Conservation (phyloP, 2,888 invertebrate species). For the Julus scandinavius region DNA sequence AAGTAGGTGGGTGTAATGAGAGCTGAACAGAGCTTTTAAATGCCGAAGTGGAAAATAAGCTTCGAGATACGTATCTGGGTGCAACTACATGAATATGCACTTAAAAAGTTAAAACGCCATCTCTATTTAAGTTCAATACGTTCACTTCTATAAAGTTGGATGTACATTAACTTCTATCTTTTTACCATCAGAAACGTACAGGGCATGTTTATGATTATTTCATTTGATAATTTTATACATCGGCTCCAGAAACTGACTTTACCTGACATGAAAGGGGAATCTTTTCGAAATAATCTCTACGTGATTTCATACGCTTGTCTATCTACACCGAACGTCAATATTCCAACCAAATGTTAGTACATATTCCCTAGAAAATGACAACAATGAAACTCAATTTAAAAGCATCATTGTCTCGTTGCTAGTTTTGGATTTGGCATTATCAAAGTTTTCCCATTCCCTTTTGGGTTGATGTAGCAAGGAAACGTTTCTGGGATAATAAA, state of each 20-base stretch:
- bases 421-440: background rate
- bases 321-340: slow-evolving; percentile 19
- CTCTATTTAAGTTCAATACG: slow-evolving; percentile 45
- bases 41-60: slow-evolving; percentile 45
- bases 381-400: slow-evolving; percentile 45
- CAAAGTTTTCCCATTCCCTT: background rate
- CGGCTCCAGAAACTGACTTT: slow-evolving; percentile 17
- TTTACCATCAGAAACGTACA: slow-evolving; percentile 41
- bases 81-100: slow-evolving; percentile 46
- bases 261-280: slow-evolving; percentile 37
- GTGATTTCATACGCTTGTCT: background rate
- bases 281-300: slow-evolving; percentile 1
- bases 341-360: background rate
- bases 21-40: slow-evolving; percentile 45
- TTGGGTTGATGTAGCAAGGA: background rate
- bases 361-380: background rate
- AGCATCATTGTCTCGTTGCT: slow-evolving; percentile 9
- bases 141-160: slow-evolving; percentile 4
- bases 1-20: slow-evolving; percentile 46
- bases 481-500: background rate
- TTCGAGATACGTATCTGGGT: slow-evolving; percentile 44
- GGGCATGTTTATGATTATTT: slow-evolving; percentile 46
- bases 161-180: slow-evolving; percentile 44
- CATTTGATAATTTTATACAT: slow-evolving; percentile 41
- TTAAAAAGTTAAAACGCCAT: slow-evolving; percentile 43